Evolutionary conservation across 2,113 vertebrate genomes (phyloP).

Genomic region (Strigops habroptila): DNA sequence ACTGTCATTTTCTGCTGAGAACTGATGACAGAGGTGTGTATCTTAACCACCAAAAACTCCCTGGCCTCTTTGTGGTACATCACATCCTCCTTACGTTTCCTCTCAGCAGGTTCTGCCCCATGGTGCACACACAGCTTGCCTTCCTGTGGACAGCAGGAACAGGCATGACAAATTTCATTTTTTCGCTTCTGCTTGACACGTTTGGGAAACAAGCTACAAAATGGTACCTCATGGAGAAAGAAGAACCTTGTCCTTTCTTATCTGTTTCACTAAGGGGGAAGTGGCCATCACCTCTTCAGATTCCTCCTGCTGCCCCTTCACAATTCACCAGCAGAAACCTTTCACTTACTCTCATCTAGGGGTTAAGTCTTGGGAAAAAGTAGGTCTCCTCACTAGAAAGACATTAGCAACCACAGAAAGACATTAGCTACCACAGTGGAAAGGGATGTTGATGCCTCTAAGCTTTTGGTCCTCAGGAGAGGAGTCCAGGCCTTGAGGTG

Average conservation of each 20-base stretch:
- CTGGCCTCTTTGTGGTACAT: neutral
- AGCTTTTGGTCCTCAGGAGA: neutral
- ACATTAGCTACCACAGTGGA: neutral
- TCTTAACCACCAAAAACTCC: conserved; percentile 29
- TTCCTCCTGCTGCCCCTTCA: neutral
- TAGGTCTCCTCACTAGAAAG: neutral
- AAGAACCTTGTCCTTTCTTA: neutral
- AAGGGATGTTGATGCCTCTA: neutral
- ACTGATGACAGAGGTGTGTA: conserved; percentile 28
- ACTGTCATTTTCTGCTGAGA: conserved; percentile 33
- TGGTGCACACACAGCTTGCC: neutral
- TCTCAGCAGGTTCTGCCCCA: neutral
- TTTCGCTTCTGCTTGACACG: neutral
- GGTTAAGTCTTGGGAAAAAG: neutral
- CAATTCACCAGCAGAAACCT: neutral
- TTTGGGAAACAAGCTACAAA: neutral
- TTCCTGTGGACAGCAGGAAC: neutral
- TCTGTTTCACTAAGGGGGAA: neutral
- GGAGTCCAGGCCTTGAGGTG: neutral
- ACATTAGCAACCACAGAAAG: neutral
- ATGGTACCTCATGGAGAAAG: neutral
- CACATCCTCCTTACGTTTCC: conserved; percentile 10
- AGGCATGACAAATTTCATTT: neutral
- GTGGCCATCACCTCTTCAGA: neutral
- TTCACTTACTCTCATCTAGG: neutral